A percentile compares a stretch with the other conserved stretches of the same genome.
Evolutionary conservation across 2,888 invertebrate species (phyloP).

Genomic region (Volucella inanis): DNA sequence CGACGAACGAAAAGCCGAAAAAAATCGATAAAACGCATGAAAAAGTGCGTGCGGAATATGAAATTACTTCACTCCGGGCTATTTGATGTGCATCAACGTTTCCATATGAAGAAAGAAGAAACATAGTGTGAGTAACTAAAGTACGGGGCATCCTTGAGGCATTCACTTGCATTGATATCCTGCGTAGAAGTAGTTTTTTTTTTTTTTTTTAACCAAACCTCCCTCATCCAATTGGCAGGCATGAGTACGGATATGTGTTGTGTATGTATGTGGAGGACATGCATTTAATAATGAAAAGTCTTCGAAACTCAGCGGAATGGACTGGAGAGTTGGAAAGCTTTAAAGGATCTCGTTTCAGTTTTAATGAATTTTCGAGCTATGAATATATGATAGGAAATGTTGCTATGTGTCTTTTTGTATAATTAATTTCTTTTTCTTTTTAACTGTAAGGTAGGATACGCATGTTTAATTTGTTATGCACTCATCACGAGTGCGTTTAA

Average conservation of each 20-base stretch:
- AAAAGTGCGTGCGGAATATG: constrained; percentile 57
- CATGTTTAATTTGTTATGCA: constrained; percentile 1
- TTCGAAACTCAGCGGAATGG: neutral
- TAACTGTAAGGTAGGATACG: neutral
- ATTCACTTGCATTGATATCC: constrained; percentile 30
- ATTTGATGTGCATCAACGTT: constrained; percentile 24
- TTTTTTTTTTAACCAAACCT: constrained; percentile 8
- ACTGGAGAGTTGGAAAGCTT: constrained; percentile 3
- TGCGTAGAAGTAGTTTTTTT: neutral
- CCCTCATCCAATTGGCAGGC: constrained; percentile 5
- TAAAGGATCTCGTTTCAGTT: constrained; percentile 24
- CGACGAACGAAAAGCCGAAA: constrained; percentile 6
- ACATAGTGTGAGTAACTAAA: neutral
- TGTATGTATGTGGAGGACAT: neutral
- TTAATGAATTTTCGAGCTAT: constrained; percentile 20
- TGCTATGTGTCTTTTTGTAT: constrained; percentile 3
- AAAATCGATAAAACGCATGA: constrained; percentile 61
- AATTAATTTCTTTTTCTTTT: neutral
- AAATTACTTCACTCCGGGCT: constrained; percentile 53
- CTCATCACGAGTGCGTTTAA: neutral
- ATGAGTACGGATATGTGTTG: neutral
- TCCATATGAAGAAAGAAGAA: neutral
- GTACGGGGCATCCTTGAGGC: constrained; percentile 38
- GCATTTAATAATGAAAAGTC: constrained; percentile 56
- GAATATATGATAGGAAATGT: neutral